These are phyloP conservation scores for Pachycephus smyrnensis DNA, from an alignment of 2,888 invertebrate species.

Conservation along the genomic window DNA sequence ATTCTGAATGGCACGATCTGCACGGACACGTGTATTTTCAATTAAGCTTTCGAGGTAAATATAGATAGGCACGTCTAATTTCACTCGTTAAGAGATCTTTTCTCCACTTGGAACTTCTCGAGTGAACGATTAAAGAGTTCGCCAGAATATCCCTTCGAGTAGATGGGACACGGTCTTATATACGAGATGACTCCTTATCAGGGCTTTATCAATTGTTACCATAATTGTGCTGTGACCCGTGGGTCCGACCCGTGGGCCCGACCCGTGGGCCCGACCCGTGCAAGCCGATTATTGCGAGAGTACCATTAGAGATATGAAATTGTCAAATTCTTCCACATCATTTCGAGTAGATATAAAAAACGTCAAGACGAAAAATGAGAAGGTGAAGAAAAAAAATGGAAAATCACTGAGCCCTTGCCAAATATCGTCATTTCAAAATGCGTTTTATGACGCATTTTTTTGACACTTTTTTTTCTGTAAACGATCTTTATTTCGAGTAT, in stretches of 20 bases:
- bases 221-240: conserved; percentile 11
- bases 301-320: background rate
- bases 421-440: no score
- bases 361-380: no score
- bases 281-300: background rate
- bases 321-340: background rate
- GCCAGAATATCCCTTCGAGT: conserved; percentile 10
- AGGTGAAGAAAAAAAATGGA: no score
- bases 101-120: conserved; percentile 10
- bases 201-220: conserved; percentile 19
- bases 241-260: background rate
- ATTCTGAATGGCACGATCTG: conserved; percentile 24
- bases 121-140: conserved; percentile 16
- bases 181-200: conserved; percentile 19
- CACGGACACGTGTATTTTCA: background rate
- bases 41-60: background rate
- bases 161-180: conserved; percentile 17
- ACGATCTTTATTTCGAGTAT: no score
- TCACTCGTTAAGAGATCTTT: background rate
- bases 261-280: background rate
- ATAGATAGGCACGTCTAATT: background rate
- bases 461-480: no score
- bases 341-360: background rate
- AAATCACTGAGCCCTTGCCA: no score
- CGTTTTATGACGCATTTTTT: no score